A percentile compares a stretch with the other conserved stretches of the same genome.
phyloP scores from a whole-genome alignment of 30 jellyfish, hydroid and myxozoan genomes.

The Aurelia coerulea region DNA sequence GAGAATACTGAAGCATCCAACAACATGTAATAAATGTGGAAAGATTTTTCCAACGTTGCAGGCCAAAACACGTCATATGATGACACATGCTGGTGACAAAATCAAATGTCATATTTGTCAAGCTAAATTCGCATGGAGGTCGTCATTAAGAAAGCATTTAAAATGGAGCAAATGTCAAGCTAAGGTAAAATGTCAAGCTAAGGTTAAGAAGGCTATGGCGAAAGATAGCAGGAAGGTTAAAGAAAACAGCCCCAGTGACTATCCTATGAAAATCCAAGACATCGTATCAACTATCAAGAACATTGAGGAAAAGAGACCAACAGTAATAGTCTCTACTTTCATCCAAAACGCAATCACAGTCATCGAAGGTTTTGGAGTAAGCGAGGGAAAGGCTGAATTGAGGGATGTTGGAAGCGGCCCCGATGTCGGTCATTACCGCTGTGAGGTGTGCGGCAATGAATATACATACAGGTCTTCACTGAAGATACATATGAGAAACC shows the following conservation, averaged over 20 bases:
- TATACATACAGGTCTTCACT: slow-evolving; percentile 41
- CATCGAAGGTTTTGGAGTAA: slow-evolving; percentile 37
- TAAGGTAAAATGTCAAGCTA: neutral
- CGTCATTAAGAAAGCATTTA: slow-evolving; percentile 29
- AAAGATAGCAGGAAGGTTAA: neutral
- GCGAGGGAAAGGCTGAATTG: slow-evolving; percentile 5
- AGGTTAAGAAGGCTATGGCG: neutral
- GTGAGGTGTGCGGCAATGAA: slow-evolving; percentile 28
- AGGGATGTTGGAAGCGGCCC: slow-evolving; percentile 21
- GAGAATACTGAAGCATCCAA: neutral
- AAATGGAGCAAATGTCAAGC: neutral
- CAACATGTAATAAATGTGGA: neutral
- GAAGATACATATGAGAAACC: slow-evolving; percentile 42
- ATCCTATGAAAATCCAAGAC: no score
- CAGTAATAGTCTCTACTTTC: neutral
- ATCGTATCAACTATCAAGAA: no score
- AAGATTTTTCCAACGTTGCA: neutral
- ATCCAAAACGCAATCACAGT: neutral
- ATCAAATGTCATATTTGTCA: slow-evolving; percentile 4
- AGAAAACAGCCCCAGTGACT: neutral
- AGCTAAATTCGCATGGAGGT: slow-evolving; percentile 18
- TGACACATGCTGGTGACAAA: slow-evolving; percentile 18
- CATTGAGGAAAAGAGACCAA: no score
- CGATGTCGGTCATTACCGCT: slow-evolving; percentile 1
- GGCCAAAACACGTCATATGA: neutral